These are phyloP conservation scores for Isurus oxyrinchus DNA, from an alignment of 2,113 vertebrate genomes.

Conservation along the genomic window DNA sequence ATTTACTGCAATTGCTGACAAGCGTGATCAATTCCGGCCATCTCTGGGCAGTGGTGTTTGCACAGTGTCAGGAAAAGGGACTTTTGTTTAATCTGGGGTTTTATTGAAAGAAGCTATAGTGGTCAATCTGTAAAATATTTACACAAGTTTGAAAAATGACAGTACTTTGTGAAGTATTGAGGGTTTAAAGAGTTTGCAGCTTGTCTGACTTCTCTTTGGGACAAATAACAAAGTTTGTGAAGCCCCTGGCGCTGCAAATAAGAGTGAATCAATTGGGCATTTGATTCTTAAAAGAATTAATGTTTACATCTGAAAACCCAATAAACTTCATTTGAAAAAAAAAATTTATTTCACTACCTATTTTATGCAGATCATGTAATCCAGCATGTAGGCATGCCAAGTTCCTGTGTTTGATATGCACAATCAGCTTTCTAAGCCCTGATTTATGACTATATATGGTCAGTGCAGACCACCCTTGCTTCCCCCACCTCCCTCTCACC, in stretches of 20 bases:
- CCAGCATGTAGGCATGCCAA: not conserved
- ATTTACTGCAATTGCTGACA: not conserved
- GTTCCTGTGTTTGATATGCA: not conserved
- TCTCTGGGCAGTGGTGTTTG: not conserved
- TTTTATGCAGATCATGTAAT: not conserved
- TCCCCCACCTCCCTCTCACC: not conserved
- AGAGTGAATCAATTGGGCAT: not conserved
- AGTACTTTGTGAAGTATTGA: not conserved
- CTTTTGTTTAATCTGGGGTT: not conserved
- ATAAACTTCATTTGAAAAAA: not conserved
- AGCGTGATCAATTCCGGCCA: not conserved
- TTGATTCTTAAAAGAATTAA: not conserved
- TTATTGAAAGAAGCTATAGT: not conserved
- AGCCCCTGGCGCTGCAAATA: not conserved
- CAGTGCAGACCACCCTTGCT: not conserved
- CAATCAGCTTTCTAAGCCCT: not conserved
- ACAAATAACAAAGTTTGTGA: not conserved
- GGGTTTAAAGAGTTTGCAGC: not conserved
- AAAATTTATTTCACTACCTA: not conserved
- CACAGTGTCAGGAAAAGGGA: not conserved
- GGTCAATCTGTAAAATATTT: not conserved
- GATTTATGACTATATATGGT: not conserved
- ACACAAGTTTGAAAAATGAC: not conserved
- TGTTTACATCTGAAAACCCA: not conserved
- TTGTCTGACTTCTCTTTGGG: not conserved